Evolutionary conservation across 2,113 vertebrate species (phyloP).

Genomic region (Perca schrenkii): DNA sequence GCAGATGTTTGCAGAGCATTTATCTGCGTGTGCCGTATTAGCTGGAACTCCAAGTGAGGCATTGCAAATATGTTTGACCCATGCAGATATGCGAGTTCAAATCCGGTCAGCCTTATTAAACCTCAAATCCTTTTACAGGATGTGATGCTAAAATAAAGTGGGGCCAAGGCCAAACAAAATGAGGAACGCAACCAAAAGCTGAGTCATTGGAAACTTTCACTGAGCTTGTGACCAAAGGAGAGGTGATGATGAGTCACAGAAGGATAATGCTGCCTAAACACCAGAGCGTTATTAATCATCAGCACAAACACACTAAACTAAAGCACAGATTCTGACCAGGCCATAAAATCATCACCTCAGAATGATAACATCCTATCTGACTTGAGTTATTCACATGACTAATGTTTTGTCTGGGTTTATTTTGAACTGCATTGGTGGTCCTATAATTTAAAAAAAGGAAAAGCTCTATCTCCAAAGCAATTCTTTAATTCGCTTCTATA

Average conservation of each 20-base stretch:
- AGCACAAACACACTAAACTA: background rate
- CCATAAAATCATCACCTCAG: background rate
- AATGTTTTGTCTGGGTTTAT: background rate
- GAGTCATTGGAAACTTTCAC: conserved; percentile 12
- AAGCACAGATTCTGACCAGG: background rate
- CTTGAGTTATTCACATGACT: background rate
- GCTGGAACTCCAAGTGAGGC: background rate
- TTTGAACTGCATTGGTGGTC: background rate
- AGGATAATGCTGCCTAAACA: background rate
- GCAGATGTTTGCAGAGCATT: conserved; percentile 24
- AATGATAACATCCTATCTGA: background rate
- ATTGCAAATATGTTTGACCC: background rate
- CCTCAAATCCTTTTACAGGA: conserved; percentile 33
- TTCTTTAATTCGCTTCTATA: background rate
- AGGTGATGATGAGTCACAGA: conserved; percentile 26
- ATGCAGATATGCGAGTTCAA: conserved; percentile 25
- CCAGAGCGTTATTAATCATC: conserved; percentile 16
- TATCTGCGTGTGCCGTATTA: conserved; percentile 18
- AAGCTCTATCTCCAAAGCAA: background rate
- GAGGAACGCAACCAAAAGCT: conserved; percentile 32
- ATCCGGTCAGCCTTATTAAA: conserved; percentile 25
- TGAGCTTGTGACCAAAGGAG: conserved; percentile 31
- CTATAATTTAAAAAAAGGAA: background rate
- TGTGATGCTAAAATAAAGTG: conserved; percentile 30
- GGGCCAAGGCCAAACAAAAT: conserved; percentile 5